Percentiles rank a stretch among this genome's conserved stretches.
Evolutionary conservation across 2,888 invertebrate species (phyloP).

Genomic region (Leucoptera coffeella): DNA sequence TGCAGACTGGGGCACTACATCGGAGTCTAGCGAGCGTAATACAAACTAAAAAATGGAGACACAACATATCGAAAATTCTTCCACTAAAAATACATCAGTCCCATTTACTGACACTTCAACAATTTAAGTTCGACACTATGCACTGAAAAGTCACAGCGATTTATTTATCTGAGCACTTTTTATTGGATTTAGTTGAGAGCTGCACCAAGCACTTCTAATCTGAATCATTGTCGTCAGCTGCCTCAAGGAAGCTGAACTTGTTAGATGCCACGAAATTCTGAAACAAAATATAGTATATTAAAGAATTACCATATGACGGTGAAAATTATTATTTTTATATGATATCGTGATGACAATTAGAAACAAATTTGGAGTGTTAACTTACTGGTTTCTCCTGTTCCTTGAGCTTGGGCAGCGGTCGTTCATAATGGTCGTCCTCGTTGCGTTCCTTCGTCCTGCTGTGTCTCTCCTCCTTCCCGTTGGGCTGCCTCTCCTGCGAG

Average conservation of each 20-base stretch:
- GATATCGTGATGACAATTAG: not conserved
- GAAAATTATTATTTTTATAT: not conserved
- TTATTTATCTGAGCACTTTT: conserved; percentile 17
- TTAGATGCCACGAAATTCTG: conserved; percentile 72
- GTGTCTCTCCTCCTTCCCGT: conserved; percentile 4
- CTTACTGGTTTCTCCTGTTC: conserved; percentile 68
- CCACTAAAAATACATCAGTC: too few species aligned
- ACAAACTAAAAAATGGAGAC: too few species aligned
- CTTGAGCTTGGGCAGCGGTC: conserved; percentile 63
- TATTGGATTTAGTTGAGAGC: conserved; percentile 1
- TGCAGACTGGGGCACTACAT: too few species aligned
- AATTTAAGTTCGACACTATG: too few species aligned
- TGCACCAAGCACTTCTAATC: conserved; percentile 14
- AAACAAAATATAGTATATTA: conserved; percentile 12
- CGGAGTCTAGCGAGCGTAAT: too few species aligned
- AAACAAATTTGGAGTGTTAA: conserved; percentile 6
- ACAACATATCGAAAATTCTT: too few species aligned
- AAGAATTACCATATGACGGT: not conserved
- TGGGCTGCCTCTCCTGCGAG: conserved; percentile 7
- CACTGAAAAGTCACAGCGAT: too few species aligned
- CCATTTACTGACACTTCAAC: too few species aligned
- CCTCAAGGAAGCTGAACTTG: conserved; percentile 69
- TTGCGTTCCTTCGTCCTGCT: conserved; percentile 24
- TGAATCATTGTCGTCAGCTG: conserved; percentile 53
- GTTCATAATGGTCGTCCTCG: conserved; percentile 21